A percentile compares a stretch with the other conserved stretches of the same genome.
phyloP scores from a whole-genome alignment of 2,888 invertebrate genomes.

The Eremobia ochroleuca region DNA sequence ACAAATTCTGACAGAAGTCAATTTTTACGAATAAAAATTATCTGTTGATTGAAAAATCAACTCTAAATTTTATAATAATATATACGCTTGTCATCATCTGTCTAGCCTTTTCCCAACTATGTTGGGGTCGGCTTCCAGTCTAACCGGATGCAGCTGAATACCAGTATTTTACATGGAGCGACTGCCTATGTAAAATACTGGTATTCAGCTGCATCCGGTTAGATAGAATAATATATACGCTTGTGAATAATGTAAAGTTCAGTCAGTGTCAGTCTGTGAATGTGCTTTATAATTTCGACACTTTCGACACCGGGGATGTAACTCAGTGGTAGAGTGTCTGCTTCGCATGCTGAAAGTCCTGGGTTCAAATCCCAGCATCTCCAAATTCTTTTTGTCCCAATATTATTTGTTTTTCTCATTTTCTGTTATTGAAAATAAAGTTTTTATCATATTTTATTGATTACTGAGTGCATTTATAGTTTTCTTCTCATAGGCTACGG shows the following conservation, averaged over 20 bases:
- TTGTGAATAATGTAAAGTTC: background rate
- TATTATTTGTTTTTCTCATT: rapidly evolving
- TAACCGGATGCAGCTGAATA: too few relatives aligned
- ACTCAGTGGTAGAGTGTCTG: slow-evolving; percentile 92
- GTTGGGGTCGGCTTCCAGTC: too few relatives aligned
- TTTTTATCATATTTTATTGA: background rate
- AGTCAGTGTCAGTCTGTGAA: background rate
- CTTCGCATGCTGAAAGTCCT: slow-evolving; percentile 93
- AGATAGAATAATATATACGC: too few relatives aligned
- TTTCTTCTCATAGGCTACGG: background rate
- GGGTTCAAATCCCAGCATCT: slow-evolving; percentile 93
- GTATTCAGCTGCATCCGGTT: too few relatives aligned
- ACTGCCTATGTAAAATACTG: too few relatives aligned
- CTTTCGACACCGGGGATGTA: slow-evolving; percentile 79
- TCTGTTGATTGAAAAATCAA: too few relatives aligned
- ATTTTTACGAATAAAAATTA: too few relatives aligned
- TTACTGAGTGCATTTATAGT: background rate
- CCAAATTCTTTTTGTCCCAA: slow-evolving; percentile 78
- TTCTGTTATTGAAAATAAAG: background rate
- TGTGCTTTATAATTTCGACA: slow-evolving; percentile 64
- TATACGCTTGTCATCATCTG: too few relatives aligned
- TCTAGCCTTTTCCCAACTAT: too few relatives aligned
- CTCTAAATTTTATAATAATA: too few relatives aligned
- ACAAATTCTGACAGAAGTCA: too few relatives aligned
- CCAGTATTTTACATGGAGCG: too few relatives aligned